Percentiles rank a stretch among this genome's conserved stretches.
Evolutionary conservation across 2,888 invertebrate species (phyloP).

Genomic region (Andricus quercusramuli): DNA sequence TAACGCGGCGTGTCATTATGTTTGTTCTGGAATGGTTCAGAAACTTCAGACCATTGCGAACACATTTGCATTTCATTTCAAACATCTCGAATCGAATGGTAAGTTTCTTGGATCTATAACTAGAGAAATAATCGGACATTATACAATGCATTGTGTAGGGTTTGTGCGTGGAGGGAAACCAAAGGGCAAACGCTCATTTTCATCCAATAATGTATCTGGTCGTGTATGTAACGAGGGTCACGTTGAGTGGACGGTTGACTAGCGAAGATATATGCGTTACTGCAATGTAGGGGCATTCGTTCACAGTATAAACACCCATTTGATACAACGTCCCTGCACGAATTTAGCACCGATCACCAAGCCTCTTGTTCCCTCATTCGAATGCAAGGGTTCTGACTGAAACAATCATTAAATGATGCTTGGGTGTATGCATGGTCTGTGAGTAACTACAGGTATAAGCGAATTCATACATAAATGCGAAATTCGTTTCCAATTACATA

Average conservation of each 20-base stretch:
- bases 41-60: too few species aligned
- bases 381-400: slow-evolving; percentile 45
- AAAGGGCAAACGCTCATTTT: neutral
- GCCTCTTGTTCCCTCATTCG: slow-evolving; percentile 48
- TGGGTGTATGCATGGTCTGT: neutral
- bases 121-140: neutral
- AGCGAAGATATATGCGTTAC: slow-evolving; percentile 1
- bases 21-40: too few species aligned
- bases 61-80: neutral
- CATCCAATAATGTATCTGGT: neutral
- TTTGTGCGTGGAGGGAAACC: neutral
- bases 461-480: neutral
- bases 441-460: neutral
- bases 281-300: slow-evolving; percentile 53
- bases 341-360: slow-evolving; percentile 58
- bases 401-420: neutral
- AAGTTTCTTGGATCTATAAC: neutral
- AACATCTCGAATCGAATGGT: neutral
- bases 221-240: neutral
- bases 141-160: neutral
- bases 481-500: neutral
- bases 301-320: slow-evolving; percentile 56
- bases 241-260: slow-evolving; percentile 1
- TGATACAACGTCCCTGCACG: slow-evolving; percentile 50
- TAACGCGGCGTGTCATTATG: too few species aligned